phyloP scores from a whole-genome alignment of 2,113 vertebrate genomes.

The Nycticryphes semicollaris region DNA sequence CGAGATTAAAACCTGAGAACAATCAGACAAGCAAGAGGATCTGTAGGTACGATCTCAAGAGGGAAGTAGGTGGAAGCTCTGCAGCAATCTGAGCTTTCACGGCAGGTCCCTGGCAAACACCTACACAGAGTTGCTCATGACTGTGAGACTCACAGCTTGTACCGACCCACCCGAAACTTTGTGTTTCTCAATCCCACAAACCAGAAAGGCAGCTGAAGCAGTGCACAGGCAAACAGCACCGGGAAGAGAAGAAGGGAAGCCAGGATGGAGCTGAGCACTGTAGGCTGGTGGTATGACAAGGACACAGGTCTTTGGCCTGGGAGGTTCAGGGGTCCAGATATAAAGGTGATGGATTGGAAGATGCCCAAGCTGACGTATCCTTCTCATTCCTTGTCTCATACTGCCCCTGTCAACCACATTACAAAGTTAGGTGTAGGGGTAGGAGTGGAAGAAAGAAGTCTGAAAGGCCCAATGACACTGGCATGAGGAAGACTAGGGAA shows the following conservation, averaged over 20 bases:
- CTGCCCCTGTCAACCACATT: rapidly evolving
- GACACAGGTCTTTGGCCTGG: not conserved
- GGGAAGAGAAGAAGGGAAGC: not conserved
- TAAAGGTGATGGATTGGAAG: not conserved
- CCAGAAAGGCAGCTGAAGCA: not conserved
- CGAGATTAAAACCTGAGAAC: not conserved
- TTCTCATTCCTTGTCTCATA: not conserved
- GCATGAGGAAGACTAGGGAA: not conserved
- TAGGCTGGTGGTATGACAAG: not conserved
- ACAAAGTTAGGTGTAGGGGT: not conserved
- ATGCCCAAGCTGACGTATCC: not conserved
- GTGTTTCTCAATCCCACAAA: not conserved
- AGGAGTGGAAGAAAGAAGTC: not conserved
- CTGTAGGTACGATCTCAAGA: not conserved
- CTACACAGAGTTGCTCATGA: not conserved
- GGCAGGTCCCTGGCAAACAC: not conserved
- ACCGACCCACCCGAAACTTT: not conserved
- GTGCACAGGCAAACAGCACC: not conserved
- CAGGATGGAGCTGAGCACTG: not conserved
- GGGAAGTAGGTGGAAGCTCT: not conserved
- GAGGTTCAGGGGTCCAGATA: not conserved
- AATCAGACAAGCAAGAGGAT: not conserved
- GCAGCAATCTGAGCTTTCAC: not conserved
- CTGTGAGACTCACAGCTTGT: not conserved
- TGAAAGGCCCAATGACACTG: not conserved